Evolutionary conservation across 2,797 vertebrate genomes (phyloP), one percentile per base, ranked within the genome.

Genomic region (Ciconia nigra): DNA sequence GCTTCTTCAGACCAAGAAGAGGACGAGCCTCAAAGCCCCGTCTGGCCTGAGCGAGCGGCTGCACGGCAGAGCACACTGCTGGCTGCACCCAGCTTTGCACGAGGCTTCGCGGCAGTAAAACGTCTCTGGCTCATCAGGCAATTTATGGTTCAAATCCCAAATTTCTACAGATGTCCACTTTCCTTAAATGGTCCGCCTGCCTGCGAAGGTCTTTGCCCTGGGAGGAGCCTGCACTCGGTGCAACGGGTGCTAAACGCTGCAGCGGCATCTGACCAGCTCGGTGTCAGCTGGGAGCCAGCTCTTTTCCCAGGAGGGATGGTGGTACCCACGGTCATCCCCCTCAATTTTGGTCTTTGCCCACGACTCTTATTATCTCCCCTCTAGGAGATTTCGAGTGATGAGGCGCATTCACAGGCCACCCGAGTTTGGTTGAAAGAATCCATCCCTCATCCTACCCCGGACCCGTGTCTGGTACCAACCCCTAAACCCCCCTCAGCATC

Each of bases 181-280:
- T 47, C 74, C 37, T 91, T 91, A 63, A 91, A 11, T 35, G 29
- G 25, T 83, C 37, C 9, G 0, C 6, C 13, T 63, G 49, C 63
- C 74, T 63, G 22, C 13, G 25, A 33, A 63, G 26, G 24, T 31
- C 63, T 52, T 61, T 76, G 24, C 33, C 37, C 33, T 0, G 1
- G 28, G 26, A 78, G 47, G 24, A 73, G 29, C 18, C 59, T 13
- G 21, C 1, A 3, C 8, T 71, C 1, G 8, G 44, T 54, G 55
- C 55, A 2, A 7, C 2, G 44, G 15, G 11, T 59, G 42, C 19
- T 67, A 7, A 15, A 37, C 0, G 0, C 58, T 54, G 46, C 26
- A 4, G 39, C 2, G 3, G 44, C 29, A 17, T 21, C 37, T 6
- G 26, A 31, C 13, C 54, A 58, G n/a, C 52, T 39, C 51, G 5